Evolutionary conservation across 2,113 vertebrate species (phyloP), one percentile per base, ranked within the genome.

Genomic region (Hirundichthys speculiger): DNA sequence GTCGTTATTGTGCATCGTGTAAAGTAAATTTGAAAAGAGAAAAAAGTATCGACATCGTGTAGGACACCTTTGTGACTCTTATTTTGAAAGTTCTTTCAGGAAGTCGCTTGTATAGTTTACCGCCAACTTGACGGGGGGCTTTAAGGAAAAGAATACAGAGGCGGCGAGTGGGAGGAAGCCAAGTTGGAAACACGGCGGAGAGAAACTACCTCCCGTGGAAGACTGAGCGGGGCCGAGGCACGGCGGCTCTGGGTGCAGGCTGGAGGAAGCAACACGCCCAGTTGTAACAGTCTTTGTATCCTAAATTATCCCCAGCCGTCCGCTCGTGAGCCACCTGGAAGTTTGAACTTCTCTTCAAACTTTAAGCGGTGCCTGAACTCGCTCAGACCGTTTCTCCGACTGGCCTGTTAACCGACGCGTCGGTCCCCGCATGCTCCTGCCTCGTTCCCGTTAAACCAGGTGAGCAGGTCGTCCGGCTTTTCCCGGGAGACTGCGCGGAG

Each of bases 111-210:
- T 8, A 0, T 50, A 1, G 43, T 16, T 47, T 25, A 20, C 14
- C 0, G 9, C 2, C 0, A 0, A 1, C 19, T 69, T 80, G 48
- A 65, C 30, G 5, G 6, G 34, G 30, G 16, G 2, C 1, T 19
- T 2, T 38, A 19, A 38, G 65, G 56, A 50, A 50, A 49, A 49
- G n/a, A 30, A 43, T 7, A 49, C 55, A 11, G 45, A 39, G n/a
- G 22, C 16, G 13, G 56, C 21, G 27, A 46, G 70, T 65, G 84
- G 83, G 81, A 84, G 87, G 82, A 87, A 73, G 80, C 64, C 61
- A 78, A 90, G 24, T 86, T 83, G 64, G 83, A 64, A 83, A 72
- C 86, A 69, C 68, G 13, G 73, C 62, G 59, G 69, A 84, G 62
- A 15, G 13, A 64, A 84, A 76, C 75, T 86, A 74, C n/a, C 67